Evolutionary conservation across 2,888 invertebrate species (phyloP).

Genomic region (Sphaerophoria rueppellii): DNA sequence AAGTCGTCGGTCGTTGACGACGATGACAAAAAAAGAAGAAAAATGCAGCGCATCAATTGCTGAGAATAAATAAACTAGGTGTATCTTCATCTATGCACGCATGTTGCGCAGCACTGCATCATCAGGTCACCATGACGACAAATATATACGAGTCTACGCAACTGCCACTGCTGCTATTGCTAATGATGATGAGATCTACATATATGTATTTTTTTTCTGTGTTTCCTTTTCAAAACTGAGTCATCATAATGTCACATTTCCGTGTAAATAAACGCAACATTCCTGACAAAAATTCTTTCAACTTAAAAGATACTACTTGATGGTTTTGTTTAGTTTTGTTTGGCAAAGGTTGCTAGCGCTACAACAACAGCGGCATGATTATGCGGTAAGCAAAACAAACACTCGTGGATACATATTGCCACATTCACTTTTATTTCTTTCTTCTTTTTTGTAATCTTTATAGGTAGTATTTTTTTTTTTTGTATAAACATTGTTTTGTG

Average conservation of each 20-base stretch:
- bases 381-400: slow-evolving; percentile 48
- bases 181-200: slow-evolving; percentile 37
- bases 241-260: slow-evolving; percentile 69
- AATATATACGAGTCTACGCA: slow-evolving; percentile 3
- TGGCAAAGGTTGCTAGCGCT: neutral
- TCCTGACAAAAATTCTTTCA: slow-evolving; percentile 4
- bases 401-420: neutral
- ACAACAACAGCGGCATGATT: slow-evolving; percentile 3
- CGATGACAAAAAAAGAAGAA: too few species aligned
- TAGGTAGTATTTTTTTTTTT: neutral
- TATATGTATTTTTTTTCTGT: neutral
- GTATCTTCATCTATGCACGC: slow-evolving; percentile 36
- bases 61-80: slow-evolving; percentile 72
- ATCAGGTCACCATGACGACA: slow-evolving; percentile 19
- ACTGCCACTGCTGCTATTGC: neutral
- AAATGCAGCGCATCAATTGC: slow-evolving; percentile 54
- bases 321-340: slow-evolving; percentile 11
- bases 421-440: slow-evolving; percentile 27
- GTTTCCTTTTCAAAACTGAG: slow-evolving; percentile 57
- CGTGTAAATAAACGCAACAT: slow-evolving; percentile 65
- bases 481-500: slow-evolving; percentile 45
- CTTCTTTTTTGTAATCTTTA: slow-evolving; percentile 34
- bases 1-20: too few species aligned
- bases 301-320: neutral
- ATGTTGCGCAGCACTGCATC: slow-evolving; percentile 45